Evolutionary conservation across 2,888 invertebrate genomes (phyloP).

Genomic region (Timandra comae): DNA sequence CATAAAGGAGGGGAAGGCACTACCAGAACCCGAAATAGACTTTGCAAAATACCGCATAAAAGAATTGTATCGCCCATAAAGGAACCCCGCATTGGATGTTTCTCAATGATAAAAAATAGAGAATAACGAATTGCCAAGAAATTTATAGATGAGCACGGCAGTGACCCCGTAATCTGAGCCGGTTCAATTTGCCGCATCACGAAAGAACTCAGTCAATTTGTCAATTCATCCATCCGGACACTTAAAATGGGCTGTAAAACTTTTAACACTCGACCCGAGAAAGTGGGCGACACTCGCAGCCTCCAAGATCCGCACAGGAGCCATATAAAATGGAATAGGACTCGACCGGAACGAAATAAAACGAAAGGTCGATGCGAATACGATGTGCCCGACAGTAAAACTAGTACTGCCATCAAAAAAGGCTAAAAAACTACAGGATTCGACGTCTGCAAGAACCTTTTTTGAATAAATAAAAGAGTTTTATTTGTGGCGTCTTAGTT

Average conservation of each 20-base stretch:
- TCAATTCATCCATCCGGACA: slow-evolving; percentile 42
- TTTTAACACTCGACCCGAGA: slow-evolving; percentile 48
- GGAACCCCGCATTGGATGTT: background rate
- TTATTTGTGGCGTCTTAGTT: slow-evolving; percentile 1
- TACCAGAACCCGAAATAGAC: too few species aligned
- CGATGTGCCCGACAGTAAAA: slow-evolving; percentile 37
- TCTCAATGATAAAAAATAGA: too few species aligned
- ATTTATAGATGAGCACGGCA: slow-evolving; percentile 1
- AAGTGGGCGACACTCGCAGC: slow-evolving; percentile 25
- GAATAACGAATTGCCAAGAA: too few species aligned
- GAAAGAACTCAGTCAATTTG: slow-evolving; percentile 40
- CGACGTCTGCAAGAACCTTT: slow-evolving; percentile 24
- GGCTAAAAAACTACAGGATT: slow-evolving; percentile 14
- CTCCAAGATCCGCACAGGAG: slow-evolving; percentile 36
- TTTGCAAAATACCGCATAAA: background rate
- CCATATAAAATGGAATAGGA: slow-evolving; percentile 48
- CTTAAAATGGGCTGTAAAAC: slow-evolving; percentile 54
- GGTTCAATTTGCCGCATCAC: slow-evolving; percentile 27
- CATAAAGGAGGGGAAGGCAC: too few species aligned
- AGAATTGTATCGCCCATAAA: background rate
- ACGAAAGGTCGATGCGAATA: slow-evolving; percentile 38
- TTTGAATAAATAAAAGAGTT: slow-evolving; percentile 25
- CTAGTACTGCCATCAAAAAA: slow-evolving; percentile 27
- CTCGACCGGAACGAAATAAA: slow-evolving; percentile 44
- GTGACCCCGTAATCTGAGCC: slow-evolving; percentile 17